Conservation (phyloP, 2,888 invertebrate genomes). For the Nymphalis polychloros region DNA sequence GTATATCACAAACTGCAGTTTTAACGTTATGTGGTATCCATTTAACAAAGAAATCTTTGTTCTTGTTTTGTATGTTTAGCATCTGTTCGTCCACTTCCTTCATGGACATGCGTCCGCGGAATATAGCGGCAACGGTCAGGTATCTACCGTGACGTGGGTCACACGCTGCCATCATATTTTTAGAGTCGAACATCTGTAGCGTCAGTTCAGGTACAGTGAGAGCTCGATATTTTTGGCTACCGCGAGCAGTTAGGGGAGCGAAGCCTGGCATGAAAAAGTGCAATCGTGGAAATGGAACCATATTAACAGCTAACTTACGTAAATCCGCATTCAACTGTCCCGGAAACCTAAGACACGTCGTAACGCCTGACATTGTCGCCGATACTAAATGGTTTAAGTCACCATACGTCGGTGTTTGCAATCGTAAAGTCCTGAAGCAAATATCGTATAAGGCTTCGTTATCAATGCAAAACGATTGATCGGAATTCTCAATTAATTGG, state of each 20-base stretch:
- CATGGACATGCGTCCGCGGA: slow-evolving; percentile 95
- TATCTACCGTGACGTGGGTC: slow-evolving; percentile 95
- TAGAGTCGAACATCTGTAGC: slow-evolving; percentile 82
- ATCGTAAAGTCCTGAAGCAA: slow-evolving; percentile 88
- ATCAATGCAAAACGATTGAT: slow-evolving; percentile 87
- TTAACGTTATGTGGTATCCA: slow-evolving; percentile 91
- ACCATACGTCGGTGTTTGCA: slow-evolving; percentile 89
- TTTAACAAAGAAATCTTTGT: slow-evolving; percentile 89
- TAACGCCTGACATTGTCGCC: slow-evolving; percentile 92
- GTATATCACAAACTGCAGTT: slow-evolving; percentile 90
- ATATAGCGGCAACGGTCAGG: slow-evolving; percentile 93
- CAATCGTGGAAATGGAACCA: slow-evolving; percentile 85
- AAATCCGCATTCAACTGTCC: slow-evolving; percentile 76
- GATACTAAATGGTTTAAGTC: slow-evolving; percentile 92
- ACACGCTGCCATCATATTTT: slow-evolving; percentile 94
- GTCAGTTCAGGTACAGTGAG: slow-evolving; percentile 95
- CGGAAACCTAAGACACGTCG: slow-evolving; percentile 87
- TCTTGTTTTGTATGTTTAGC: slow-evolving; percentile 89
- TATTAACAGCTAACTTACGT: slow-evolving; percentile 73
- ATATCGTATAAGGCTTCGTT: slow-evolving; percentile 88
- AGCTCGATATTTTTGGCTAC: slow-evolving; percentile 93
- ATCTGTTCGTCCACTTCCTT: slow-evolving; percentile 93
- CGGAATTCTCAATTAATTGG: slow-evolving; percentile 89
- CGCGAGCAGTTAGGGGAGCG: slow-evolving; percentile 88
- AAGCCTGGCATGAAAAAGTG: slow-evolving; percentile 83